Evolutionary conservation across 2,888 invertebrate species (phyloP).

Genomic region (Lucinisca nassula): DNA sequence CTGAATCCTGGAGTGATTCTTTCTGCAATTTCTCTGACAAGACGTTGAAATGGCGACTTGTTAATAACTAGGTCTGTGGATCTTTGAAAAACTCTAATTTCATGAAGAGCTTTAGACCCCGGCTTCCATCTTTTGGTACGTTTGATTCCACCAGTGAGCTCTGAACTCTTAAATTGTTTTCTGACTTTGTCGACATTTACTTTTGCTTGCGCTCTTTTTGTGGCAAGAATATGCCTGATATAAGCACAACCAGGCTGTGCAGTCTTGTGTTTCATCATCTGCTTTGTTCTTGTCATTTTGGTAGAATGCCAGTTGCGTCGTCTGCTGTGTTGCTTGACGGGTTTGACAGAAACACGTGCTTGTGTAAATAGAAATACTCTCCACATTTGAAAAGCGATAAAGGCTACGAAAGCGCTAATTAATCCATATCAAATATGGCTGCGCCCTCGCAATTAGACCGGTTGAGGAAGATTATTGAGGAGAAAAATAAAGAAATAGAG

Average conservation of each 20-base stretch:
- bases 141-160: constrained; percentile 56
- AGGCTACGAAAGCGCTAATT: too few relatives aligned
- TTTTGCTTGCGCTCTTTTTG: constrained; percentile 23
- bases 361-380: constrained; percentile 43
- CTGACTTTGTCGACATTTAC: background rate
- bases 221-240: constrained; percentile 20
- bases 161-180: background rate
- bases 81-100: constrained; percentile 58
- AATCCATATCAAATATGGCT: constrained; percentile 5
- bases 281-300: constrained; percentile 32
- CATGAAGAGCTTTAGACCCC: constrained; percentile 39
- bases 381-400: background rate
- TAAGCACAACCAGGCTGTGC: constrained; percentile 24
- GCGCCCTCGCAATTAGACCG: constrained; percentile 15
- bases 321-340: background rate
- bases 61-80: constrained; percentile 46
- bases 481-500: constrained; percentile 64
- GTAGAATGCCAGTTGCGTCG: background rate
- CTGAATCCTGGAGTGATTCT: constrained; percentile 14
- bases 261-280: background rate
- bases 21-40: constrained; percentile 41
- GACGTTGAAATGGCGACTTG: constrained; percentile 53
- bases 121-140: constrained; percentile 28
- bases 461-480: constrained; percentile 49
- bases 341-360: constrained; percentile 40